These are phyloP conservation scores for Merops nubicus DNA, from an alignment of 2,113 vertebrate species.

Conservation along the genomic window DNA sequence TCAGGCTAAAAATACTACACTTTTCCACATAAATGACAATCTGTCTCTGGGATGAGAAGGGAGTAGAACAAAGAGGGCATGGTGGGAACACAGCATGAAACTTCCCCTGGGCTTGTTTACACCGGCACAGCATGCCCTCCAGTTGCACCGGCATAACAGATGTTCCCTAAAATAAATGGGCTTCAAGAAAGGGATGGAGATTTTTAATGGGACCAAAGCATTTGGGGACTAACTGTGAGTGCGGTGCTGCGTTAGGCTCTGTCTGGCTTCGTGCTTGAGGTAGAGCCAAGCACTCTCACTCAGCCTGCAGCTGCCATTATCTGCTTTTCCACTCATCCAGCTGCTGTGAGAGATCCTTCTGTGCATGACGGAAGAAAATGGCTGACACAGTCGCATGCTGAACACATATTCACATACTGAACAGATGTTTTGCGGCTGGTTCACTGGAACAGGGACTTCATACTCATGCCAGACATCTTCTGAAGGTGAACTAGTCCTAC, in stretches of 20 bases:
- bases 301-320: neutral
- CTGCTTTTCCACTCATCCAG: neutral
- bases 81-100: neutral
- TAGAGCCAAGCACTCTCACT: neutral
- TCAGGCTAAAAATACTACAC: slow-evolving; percentile 13
- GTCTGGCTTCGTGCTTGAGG: neutral
- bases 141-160: neutral
- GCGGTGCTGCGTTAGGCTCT: neutral
- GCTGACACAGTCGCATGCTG: neutral
- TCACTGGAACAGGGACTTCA: neutral
- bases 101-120: slow-evolving; percentile 15
- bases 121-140: neutral
- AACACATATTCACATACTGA: neutral
- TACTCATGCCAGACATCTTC: neutral
- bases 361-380: rapidly evolving
- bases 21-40: slow-evolving; percentile 11
- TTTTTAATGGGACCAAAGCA: neutral
- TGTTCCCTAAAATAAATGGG: neutral
- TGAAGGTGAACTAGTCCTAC: neutral
- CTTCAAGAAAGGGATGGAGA: neutral
- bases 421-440: neutral
- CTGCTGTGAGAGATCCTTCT: neutral
- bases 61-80: neutral
- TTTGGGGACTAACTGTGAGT: neutral
- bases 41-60: slow-evolving; percentile 1